These are phyloP conservation scores for Cervus canadensis DNA, from an alignment of 2,113 vertebrate genomes.

Conservation along the genomic window DNA sequence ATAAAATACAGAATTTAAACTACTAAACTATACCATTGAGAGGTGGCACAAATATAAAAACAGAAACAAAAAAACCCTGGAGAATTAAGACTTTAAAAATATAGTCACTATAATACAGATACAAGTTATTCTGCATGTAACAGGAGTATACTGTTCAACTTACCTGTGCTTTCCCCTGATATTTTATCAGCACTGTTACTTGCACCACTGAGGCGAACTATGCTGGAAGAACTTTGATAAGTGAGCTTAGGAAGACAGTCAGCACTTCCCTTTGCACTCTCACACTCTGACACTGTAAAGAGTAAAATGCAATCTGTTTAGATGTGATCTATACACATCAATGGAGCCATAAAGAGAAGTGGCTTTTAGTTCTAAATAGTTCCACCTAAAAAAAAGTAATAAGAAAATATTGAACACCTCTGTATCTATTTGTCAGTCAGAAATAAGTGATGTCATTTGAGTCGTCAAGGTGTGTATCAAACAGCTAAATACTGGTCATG, in stretches of 20 bases:
- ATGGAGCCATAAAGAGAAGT: not conserved
- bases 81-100: not conserved
- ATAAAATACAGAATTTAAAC: slow-evolving; percentile 28
- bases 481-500: not conserved
- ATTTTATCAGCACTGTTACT: slow-evolving; percentile 29
- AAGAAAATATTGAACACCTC: not conserved
- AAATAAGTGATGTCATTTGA: slow-evolving; percentile 22
- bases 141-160: slow-evolving; percentile 19
- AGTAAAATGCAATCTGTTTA: slow-evolving; percentile 45
- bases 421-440: not conserved
- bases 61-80: not conserved
- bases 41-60: not conserved
- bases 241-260: slow-evolving; percentile 81
- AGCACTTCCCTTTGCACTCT: slow-evolving; percentile 82
- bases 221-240: slow-evolving; percentile 79
- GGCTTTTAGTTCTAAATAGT: slow-evolving; percentile 36
- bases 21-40: not conserved
- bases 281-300: slow-evolving; percentile 81
- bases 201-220: slow-evolving; percentile 77
- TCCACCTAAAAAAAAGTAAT: not conserved
- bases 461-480: not conserved
- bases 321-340: not conserved
- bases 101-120: not conserved
- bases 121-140: not conserved
- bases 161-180: slow-evolving; percentile 63